Conservation (phyloP, 2,113 vertebrate species). For the Sisor rabdophorus region DNA sequence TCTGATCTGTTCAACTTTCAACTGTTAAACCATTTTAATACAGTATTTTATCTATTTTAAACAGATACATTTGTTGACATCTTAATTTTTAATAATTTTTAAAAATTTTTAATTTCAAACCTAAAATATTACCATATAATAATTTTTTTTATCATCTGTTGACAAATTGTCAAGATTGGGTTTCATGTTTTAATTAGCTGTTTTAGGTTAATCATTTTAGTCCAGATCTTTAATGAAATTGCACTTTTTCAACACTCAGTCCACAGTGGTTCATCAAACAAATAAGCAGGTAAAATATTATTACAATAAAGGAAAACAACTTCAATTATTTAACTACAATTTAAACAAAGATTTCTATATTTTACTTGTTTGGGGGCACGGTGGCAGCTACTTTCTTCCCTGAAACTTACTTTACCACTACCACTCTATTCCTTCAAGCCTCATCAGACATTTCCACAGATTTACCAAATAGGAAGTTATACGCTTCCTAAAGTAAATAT, state of each 20-base stretch:
- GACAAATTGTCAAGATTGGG: too few species aligned
- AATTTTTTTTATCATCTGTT: background rate
- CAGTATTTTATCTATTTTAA: conserved; percentile 11
- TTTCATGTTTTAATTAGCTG: too few species aligned
- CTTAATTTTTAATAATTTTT: background rate
- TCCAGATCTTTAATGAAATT: too few species aligned
- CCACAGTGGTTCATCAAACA: too few species aligned
- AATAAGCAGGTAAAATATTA: background rate
- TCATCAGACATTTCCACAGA: conserved; percentile 30
- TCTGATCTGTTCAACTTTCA: background rate
- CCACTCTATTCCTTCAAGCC: background rate
- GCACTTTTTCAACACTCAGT: too few species aligned
- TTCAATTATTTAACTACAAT: background rate
- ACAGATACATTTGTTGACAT: conserved; percentile 5
- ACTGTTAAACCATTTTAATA: too few species aligned
- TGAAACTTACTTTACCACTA: conserved; percentile 26
- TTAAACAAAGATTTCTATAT: background rate
- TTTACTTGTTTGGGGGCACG: background rate
- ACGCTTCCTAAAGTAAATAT: conserved; percentile 10
- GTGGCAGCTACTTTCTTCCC: conserved; percentile 31
- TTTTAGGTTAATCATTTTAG: too few species aligned
- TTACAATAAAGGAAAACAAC: too few species aligned
- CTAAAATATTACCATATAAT: background rate
- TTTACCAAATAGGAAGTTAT: conserved; percentile 45
- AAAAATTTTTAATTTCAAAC: too few species aligned